A percentile compares a stretch with the other conserved stretches of the same genome.
Conservation (phyloP, 2,797 vertebrate species). For the Oreonectes daqikongensis region DNA sequence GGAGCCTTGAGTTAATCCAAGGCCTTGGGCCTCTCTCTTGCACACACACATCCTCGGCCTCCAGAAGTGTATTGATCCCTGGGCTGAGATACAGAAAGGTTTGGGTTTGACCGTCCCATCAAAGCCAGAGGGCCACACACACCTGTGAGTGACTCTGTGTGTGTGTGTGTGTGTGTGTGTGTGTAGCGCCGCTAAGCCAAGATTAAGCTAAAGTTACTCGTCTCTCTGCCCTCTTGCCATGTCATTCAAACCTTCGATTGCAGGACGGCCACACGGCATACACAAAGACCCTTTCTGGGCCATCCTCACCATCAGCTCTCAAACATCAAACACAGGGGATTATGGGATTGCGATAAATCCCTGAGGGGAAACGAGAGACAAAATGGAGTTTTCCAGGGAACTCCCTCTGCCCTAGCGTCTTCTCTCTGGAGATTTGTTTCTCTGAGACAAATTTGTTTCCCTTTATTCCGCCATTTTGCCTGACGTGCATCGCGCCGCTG, state of each 20-base stretch:
- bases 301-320: slow-evolving; percentile 78
- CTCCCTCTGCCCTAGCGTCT: slow-evolving; percentile 57
- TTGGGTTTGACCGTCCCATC: slow-evolving; percentile 59
- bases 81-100: slow-evolving; percentile 59
- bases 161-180: slow-evolving; percentile 50
- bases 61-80: slow-evolving; percentile 71
- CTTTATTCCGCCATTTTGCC: slow-evolving; percentile 71
- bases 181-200: slow-evolving; percentile 68
- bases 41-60: slow-evolving; percentile 50
- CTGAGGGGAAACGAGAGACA: slow-evolving; percentile 56
- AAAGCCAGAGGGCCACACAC: slow-evolving; percentile 76
- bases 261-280: slow-evolving; percentile 53
- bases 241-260: slow-evolving; percentile 77
- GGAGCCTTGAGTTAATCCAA: slow-evolving; percentile 50
- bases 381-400: slow-evolving; percentile 70
- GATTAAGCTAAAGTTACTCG: slow-evolving; percentile 82
- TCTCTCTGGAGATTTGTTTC: slow-evolving; percentile 73
- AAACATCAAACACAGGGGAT: slow-evolving; percentile 84
- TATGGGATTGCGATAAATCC: slow-evolving; percentile 76
- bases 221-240: slow-evolving; percentile 70
- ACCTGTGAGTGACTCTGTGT: slow-evolving; percentile 58
- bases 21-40: slow-evolving; percentile 34
- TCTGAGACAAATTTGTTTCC: slow-evolving; percentile 71
- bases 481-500: slow-evolving; percentile 1
- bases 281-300: slow-evolving; percentile 75